Conservation (phyloP, 1,140 invertebrate species). For the Steinernema feltiae region DNA sequence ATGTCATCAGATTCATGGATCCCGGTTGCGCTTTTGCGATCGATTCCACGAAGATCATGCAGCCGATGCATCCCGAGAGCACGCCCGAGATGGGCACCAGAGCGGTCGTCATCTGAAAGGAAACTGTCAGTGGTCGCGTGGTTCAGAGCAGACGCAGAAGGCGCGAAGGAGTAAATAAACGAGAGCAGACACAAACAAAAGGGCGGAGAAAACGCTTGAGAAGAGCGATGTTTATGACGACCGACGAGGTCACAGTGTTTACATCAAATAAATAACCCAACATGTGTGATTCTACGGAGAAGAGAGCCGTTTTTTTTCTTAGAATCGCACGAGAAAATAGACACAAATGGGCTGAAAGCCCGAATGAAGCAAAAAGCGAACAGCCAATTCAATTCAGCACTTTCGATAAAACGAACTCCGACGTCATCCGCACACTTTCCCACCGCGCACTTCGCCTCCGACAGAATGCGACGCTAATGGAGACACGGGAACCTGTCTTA, state of each 20-base stretch:
- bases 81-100: conserved; percentile 40
- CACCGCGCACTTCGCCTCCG: not conserved
- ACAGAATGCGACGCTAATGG: not conserved
- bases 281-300: too few species aligned
- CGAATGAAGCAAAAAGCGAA: too few species aligned
- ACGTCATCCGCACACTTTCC: not conserved
- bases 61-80: conserved; percentile 52
- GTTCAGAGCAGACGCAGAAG: not conserved
- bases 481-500: not conserved
- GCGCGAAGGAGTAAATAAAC: not conserved
- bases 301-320: too few species aligned
- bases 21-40: conserved; percentile 71
- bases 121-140: too few species aligned
- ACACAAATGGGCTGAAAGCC: too few species aligned
- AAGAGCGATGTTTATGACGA: too few species aligned
- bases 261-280: too few species aligned
- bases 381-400: too few species aligned
- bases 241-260: too few species aligned
- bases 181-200: not conserved
- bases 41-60: conserved; percentile 53
- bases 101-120: conserved; percentile 27
- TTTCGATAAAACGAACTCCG: too few species aligned
- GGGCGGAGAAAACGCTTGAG: too few species aligned
- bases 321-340: too few species aligned
- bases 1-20: conserved; percentile 84